These are phyloP conservation scores for Crepidodera aurea DNA, from an alignment of 2,888 invertebrate species.

Conservation along the genomic window DNA sequence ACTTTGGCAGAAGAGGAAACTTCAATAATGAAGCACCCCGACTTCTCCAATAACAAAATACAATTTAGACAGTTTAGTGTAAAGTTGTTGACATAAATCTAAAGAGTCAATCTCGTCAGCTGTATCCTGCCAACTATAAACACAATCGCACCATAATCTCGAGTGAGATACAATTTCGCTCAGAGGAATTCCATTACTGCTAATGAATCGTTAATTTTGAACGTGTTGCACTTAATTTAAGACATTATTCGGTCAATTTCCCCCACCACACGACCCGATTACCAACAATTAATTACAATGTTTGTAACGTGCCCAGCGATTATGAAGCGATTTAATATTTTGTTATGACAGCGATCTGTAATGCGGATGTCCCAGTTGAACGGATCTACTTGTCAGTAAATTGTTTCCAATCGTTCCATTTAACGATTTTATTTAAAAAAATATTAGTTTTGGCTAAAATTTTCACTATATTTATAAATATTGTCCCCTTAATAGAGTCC, in stretches of 20 bases:
- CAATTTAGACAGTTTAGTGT: not conserved
- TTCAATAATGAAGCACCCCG: not conserved
- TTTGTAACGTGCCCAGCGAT: not conserved
- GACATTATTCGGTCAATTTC: constrained; percentile 29
- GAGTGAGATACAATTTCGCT: constrained; percentile 15
- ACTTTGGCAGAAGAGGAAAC: too few relatives aligned
- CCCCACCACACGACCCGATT: constrained; percentile 8
- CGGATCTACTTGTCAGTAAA: too few relatives aligned
- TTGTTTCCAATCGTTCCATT: too few relatives aligned
- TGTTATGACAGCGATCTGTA: not conserved
- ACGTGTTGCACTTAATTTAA: constrained; percentile 26
- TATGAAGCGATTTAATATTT: not conserved
- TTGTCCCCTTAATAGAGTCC: too few relatives aligned
- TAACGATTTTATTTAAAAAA: too few relatives aligned
- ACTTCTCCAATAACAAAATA: not conserved
- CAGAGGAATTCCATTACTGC: constrained; percentile 14
- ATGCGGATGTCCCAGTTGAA: too few relatives aligned
- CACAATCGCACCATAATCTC: constrained; percentile 9
- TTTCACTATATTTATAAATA: too few relatives aligned
- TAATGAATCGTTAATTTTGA: constrained; percentile 26
- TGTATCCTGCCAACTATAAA: constrained; percentile 4
- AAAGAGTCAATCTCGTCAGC: constrained; percentile 13
- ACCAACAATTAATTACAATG: constrained; percentile 24
- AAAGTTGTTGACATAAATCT: not conserved
- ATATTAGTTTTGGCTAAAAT: too few relatives aligned